Evolutionary conservation across 2,888 invertebrate genomes (phyloP).

Genomic region (Axea sp.): DNA sequence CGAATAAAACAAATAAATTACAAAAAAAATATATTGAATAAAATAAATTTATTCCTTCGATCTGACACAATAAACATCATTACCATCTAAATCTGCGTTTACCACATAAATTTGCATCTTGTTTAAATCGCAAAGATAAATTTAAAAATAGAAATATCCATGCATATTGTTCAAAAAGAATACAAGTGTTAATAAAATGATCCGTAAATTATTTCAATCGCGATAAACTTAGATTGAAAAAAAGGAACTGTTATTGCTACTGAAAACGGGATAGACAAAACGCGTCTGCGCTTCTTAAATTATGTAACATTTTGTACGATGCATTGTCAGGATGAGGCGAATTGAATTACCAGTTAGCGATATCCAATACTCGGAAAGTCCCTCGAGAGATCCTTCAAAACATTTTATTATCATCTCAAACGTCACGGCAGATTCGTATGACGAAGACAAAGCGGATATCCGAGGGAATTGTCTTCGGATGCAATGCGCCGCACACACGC

Average conservation of each 20-base stretch:
- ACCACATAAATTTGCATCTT: no score
- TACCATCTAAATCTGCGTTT: constrained; percentile 32
- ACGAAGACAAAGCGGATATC: constrained; percentile 60
- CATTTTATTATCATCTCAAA: constrained; percentile 61
- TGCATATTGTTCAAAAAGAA: background rate
- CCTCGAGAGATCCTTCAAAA: constrained; percentile 60
- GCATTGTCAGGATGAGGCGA: constrained; percentile 23
- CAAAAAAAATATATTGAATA: no score
- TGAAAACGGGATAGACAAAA: constrained; percentile 12
- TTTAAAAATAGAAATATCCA: constrained; percentile 8
- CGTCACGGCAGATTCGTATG: constrained; percentile 57
- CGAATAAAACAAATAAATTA: no score
- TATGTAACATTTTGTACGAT: constrained; percentile 37
- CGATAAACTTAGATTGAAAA: no score
- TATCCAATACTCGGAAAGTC: constrained; percentile 60
- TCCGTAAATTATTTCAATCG: no score
- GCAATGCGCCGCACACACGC: constrained; percentile 39
- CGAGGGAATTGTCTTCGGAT: constrained; percentile 57
- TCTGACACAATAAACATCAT: no score
- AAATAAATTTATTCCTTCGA: no score
- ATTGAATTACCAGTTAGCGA: constrained; percentile 54
- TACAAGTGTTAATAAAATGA: no score
- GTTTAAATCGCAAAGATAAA: constrained; percentile 36
- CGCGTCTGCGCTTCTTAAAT: constrained; percentile 46
- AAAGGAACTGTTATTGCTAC: no score